Evolutionary conservation across 2,113 vertebrate genomes (phyloP), one percentile per base, ranked within the genome.

Genomic region (Perca fluviatilis): DNA sequence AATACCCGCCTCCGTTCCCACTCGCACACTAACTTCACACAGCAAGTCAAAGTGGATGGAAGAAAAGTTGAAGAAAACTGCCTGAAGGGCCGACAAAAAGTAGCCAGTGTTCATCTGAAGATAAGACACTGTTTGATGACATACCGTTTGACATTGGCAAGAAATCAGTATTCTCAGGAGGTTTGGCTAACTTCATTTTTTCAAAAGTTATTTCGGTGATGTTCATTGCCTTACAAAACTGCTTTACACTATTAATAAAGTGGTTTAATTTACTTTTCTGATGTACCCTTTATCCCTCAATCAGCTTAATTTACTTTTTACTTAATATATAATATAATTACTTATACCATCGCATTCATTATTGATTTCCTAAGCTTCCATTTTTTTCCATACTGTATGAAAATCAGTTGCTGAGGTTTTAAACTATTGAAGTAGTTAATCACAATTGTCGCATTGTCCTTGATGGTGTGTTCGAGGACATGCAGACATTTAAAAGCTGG

Each of bases 1-100:
- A 92, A 95, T 94, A 87, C 87, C 54, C 68, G 63, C 63, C 72
- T 85, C 82, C 58, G 12, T 60, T 83, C 79, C 47, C 79, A 18
- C 85, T 90, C 74, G 62, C 82, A 81, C 86, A 72, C 86, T 56
- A 36, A 66, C 69, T 86, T 83, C 46, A 84, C 84, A 76, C 36
- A 67, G 86, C 63, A 58, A 71, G 43, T 64, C 80, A 64, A 80
- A 81, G 64, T 76, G 64, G 36, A 10, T 27, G 57, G 40, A 74
- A 75, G 79, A 80, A 79, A 92, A 89, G 51, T 71, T 65, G 49
- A 83, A 77, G 79, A 80, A 82, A 91, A 70, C 79, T 50, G 73
- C 68, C 56, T 33, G 27, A 13, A 25, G 25, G 50, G 40, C 72
- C 21, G 50, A 81, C 73, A 83, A 54, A 83, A 71, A 85, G 74